Percentiles rank a stretch among this genome's conserved stretches.
phyloP scores from a whole-genome alignment of 64 coral and sea anemone species.

The Dendronephthya gigantea region DNA sequence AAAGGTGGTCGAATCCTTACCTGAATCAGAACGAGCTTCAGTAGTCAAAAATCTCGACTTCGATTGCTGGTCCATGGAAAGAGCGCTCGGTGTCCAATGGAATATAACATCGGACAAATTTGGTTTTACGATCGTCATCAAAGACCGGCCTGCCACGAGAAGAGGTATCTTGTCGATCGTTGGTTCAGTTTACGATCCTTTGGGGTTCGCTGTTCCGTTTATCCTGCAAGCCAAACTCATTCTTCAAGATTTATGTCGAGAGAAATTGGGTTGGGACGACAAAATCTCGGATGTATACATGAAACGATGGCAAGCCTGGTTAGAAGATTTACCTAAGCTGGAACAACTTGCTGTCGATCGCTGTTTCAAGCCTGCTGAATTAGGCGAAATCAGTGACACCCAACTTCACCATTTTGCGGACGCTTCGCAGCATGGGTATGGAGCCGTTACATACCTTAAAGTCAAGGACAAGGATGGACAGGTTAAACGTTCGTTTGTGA shows the following conservation, averaged over 20 bases:
- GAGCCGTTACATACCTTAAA: background rate
- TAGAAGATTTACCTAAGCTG: background rate
- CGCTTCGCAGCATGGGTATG: background rate
- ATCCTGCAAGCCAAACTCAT: background rate
- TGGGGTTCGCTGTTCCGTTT: background rate
- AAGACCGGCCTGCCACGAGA: background rate
- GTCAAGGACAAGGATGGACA: background rate
- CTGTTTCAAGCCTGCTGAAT: background rate
- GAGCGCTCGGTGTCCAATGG: background rate
- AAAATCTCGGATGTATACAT: background rate
- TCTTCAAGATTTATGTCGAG: background rate
- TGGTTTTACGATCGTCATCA: background rate
- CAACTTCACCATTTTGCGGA: background rate
- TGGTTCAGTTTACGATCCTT: background rate
- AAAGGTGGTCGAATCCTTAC: background rate
- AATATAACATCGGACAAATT: background rate
- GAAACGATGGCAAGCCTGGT: background rate
- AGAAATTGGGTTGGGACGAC: background rate
- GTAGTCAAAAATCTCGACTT: background rate
- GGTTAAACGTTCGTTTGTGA: background rate
- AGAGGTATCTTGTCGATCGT: background rate
- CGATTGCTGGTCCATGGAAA: background rate
- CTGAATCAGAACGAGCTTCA: background rate
- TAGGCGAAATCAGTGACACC: background rate
- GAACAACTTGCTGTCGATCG: background rate